Evolutionary conservation across 2,113 vertebrate genomes (phyloP).

Genomic region (Lepidothrix coronata): DNA sequence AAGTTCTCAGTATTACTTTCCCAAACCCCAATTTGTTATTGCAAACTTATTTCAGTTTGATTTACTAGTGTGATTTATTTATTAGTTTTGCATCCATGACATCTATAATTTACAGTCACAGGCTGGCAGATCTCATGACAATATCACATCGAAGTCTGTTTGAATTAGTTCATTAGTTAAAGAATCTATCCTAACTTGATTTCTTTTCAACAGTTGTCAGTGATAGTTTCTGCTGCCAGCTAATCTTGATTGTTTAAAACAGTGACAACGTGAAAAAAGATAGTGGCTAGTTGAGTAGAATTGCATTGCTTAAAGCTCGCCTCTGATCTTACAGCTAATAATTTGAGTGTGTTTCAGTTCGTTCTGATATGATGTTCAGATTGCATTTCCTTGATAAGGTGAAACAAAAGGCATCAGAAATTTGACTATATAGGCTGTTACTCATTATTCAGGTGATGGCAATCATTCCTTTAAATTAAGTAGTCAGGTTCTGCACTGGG

Average conservation of each 20-base stretch:
- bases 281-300: not conserved
- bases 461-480: constrained; percentile 5
- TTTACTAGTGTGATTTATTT: not conserved
- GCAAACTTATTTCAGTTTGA: not conserved
- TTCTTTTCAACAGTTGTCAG: constrained; percentile 13
- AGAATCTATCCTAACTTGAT: constrained; percentile 33
- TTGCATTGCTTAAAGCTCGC: constrained; percentile 21
- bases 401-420: not conserved
- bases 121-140: not conserved
- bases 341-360: not conserved
- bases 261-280: not conserved
- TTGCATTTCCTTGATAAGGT: not conserved
- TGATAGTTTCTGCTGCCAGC: not conserved
- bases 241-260: constrained; percentile 33
- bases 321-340: constrained; percentile 18
- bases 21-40: not conserved
- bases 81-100: not conserved
- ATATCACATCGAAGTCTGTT: not conserved
- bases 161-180: constrained; percentile 44
- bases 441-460: not conserved
- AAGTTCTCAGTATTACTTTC: not conserved
- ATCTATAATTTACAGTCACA: not conserved
- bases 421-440: not conserved
- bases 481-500: not conserved
- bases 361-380: not conserved